These are phyloP conservation scores for Momotus momota DNA, from an alignment of 2,797 vertebrate species.

Conservation along the genomic window DNA sequence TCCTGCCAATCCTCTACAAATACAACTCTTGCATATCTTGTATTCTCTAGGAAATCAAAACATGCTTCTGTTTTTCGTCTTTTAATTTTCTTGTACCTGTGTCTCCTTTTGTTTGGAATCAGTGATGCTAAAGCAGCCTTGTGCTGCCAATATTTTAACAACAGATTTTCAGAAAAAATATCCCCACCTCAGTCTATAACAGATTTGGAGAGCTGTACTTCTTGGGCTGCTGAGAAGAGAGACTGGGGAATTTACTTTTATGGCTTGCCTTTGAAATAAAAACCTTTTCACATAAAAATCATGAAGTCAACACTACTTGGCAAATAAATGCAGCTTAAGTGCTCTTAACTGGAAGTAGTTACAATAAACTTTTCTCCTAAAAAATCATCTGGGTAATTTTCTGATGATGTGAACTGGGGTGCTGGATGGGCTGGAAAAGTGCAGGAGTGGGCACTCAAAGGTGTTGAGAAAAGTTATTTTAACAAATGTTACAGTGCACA, in stretches of 20 bases:
- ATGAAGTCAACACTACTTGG: neutral
- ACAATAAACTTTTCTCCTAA: neutral
- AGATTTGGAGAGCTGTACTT: neutral
- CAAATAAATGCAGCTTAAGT: constrained; percentile 24
- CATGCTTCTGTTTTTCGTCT: constrained; percentile 1
- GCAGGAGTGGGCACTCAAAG: neutral
- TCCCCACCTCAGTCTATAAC: neutral
- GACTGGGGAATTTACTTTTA: neutral
- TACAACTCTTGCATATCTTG: neutral
- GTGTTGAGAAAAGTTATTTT: neutral
- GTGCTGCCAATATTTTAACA: constrained; percentile 22
- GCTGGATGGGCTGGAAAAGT: neutral
- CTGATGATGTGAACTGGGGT: neutral
- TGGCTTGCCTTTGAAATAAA: constrained; percentile 35
- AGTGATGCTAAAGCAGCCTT: neutral
- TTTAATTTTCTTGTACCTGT: constrained; percentile 7
- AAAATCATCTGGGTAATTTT: neutral
- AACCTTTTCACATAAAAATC: constrained; percentile 17
- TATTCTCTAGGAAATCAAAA: constrained; percentile 13
- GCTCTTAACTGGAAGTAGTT: neutral
- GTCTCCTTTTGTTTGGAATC: constrained; percentile 42
- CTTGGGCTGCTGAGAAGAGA: constrained; percentile 6
- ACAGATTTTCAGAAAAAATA: constrained; percentile 18
- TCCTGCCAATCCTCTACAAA: neutral
- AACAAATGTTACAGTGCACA: neutral